Conservation (phyloP, 2,113 vertebrate species). For the Albula goreensis region DNA sequence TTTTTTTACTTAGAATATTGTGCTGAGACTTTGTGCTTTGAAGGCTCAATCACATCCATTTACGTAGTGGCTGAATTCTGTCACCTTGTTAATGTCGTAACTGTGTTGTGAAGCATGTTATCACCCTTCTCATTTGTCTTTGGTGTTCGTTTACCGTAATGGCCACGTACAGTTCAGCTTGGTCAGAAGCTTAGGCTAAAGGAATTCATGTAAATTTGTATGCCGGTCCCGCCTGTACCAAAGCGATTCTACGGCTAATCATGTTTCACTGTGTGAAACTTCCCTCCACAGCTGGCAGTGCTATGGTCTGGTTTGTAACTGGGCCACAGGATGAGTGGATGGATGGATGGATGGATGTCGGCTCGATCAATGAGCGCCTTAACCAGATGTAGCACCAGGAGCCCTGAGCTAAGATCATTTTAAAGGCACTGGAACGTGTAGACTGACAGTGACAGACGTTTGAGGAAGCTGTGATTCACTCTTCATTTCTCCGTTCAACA, state of each 20-base stretch:
- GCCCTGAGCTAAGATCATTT: too few species aligned
- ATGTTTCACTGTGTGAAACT: neutral
- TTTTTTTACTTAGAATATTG: too few species aligned
- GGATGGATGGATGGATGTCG: neutral
- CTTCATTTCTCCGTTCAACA: too few species aligned
- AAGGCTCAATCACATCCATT: too few species aligned
- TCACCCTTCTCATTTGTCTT: neutral
- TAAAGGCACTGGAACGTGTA: too few species aligned
- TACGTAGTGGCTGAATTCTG: too few species aligned
- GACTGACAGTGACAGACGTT: too few species aligned
- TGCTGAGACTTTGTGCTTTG: too few species aligned
- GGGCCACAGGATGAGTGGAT: neutral
- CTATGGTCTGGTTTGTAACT: neutral
- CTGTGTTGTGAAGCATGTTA: neutral
- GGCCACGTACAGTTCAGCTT: neutral
- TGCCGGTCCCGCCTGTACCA: neutral
- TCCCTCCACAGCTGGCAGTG: neutral
- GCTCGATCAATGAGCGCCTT: neutral
- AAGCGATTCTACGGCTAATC: neutral
- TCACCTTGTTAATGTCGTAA: too few species aligned
- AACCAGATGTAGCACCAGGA: too few species aligned
- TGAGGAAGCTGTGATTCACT: too few species aligned
- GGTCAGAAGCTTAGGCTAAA: neutral
- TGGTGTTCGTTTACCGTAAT: neutral
- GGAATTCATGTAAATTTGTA: neutral